Base-by-base conservation (phyloP, 1,140 invertebrate species). In the Monomorium pharaonis region DNA sequence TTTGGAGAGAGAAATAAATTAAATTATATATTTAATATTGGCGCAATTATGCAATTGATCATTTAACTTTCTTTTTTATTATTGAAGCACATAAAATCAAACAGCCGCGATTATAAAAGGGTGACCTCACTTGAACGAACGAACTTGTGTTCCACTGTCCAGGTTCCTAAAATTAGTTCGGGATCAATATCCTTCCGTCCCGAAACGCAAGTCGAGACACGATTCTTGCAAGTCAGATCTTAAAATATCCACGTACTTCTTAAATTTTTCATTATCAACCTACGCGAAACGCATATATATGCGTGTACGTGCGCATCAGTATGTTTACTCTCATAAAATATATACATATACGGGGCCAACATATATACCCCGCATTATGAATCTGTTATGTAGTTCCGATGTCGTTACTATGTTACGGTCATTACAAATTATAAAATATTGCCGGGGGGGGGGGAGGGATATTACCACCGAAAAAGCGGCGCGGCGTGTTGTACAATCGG, bases 401-500 rank as follows among this genome's bases (percentile, higher is more conserved):
- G 74, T 74, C 18, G 51, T 47, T 72, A 72, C 51, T 44, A n/a
- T n/a, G 37, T 65, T 58, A 5, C 42, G n/a, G 37, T 67, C 67
- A 83, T 83, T 83, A 83, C 14, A 14, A n/a, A 14, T 70, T 24
- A 83, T 83, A 74, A 83, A 83, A 83, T 83, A 83, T 83, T 83
- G 33, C 33, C 54, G 42, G 18, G 14, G n/a, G 51, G n/a, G n/a
- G n/a, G n/a, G n/a, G n/a, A n/a, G n/a, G n/a, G n/a, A n/a, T 24
- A 44, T 81, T 72, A 58, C 49, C 30, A 12, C 7, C 78, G 37
- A 83, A 83, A 83, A 83, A 60, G 42, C 37, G 2, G 9, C 51
- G 21, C 37, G 30, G n/a, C n/a, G n/a, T n/a, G n/a, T n/a, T n/a
- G n/a, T n/a, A n/a, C n/a, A n/a, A n/a, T 21, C 27, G 27, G 58